Evolutionary conservation across 2,113 vertebrate species (phyloP).

Genomic region (Pelecanus crispus): DNA sequence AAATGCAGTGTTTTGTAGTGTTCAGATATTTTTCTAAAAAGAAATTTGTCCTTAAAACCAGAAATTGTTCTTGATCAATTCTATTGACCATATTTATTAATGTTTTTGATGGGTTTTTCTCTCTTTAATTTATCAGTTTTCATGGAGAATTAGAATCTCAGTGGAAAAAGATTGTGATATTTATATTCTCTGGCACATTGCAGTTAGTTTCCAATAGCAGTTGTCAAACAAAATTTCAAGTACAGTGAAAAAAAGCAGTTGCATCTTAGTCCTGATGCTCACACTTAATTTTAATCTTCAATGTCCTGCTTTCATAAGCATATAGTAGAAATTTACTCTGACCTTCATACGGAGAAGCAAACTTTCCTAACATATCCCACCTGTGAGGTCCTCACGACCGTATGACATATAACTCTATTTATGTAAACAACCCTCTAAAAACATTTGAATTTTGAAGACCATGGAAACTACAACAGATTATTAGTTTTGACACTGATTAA

Average conservation of each 20-base stretch:
- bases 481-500: background rate
- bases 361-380: background rate
- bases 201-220: background rate
- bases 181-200: background rate
- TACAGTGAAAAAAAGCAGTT: background rate
- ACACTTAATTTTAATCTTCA: background rate
- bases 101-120: background rate
- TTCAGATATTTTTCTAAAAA: background rate
- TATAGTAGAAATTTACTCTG: background rate
- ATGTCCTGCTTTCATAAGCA: background rate
- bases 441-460: background rate
- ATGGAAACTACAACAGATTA: background rate
- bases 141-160: background rate
- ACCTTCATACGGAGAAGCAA: background rate
- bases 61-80: background rate
- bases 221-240: background rate
- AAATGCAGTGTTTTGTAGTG: background rate
- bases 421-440: background rate
- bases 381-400: background rate
- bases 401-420: background rate
- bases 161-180: background rate
- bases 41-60: background rate
- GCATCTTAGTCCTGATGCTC: background rate
- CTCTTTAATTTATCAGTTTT: background rate
- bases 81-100: background rate